Evolutionary conservation across 1,140 invertebrate genomes (phyloP).

Genomic region (Drosophila prosaltans): DNA sequence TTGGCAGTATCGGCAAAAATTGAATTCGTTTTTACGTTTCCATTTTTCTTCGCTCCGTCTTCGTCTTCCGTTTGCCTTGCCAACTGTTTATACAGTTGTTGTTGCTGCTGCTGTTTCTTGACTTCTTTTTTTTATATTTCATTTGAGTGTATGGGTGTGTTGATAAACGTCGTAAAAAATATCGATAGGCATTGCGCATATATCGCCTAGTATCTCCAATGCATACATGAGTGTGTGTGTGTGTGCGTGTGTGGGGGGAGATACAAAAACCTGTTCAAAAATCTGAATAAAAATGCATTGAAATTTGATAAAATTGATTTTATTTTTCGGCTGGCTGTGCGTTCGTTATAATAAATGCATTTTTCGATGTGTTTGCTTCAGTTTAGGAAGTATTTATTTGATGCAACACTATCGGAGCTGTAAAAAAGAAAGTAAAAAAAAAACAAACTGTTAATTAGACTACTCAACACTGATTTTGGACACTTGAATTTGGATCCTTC

Average conservation of each 20-base stretch:
- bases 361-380: constrained; percentile 2
- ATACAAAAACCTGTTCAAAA: neutral
- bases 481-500: constrained; percentile 1
- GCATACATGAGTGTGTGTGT: no score
- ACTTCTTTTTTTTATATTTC: constrained; percentile 26
- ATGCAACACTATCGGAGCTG: constrained; percentile 61
- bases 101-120: constrained; percentile 23
- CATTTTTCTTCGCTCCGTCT: constrained; percentile 40
- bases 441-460: neutral
- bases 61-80: constrained; percentile 30
- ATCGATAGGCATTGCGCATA: constrained; percentile 27
- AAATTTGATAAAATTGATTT: neutral
- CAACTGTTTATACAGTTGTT: constrained; percentile 67
- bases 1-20: constrained; percentile 26
- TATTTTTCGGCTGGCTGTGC: neutral
- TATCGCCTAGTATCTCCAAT: neutral
- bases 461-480: neutral
- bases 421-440: neutral
- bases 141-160: constrained; percentile 17
- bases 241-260: neutral
- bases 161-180: constrained; percentile 29
- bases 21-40: constrained; percentile 40
- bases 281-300: neutral
- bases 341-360: constrained; percentile 14
- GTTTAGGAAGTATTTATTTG: constrained; percentile 57